A percentile compares a stretch with the other conserved stretches of the same genome.
These are phyloP conservation scores for Sphecodes monilicornis DNA, from an alignment of 2,888 invertebrate species.

Conservation along the genomic window DNA sequence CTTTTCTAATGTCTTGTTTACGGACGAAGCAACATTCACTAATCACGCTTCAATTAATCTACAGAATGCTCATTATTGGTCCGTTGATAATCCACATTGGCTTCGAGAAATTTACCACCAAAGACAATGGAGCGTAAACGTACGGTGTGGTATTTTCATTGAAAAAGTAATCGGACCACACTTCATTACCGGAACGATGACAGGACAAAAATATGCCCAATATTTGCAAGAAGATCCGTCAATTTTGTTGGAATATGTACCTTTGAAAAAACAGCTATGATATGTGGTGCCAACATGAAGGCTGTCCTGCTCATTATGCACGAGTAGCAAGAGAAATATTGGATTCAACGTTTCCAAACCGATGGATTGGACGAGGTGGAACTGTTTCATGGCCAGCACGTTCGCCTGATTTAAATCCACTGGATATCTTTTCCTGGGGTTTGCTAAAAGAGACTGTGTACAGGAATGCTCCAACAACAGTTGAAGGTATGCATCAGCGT, in stretches of 20 bases:
- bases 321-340: conserved; percentile 9
- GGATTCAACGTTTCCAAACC: conserved; percentile 25
- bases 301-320: conserved; percentile 11
- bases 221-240: conserved; percentile 20
- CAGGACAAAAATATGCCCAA: background rate
- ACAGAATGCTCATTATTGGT: no score
- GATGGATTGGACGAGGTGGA: conserved; percentile 23
- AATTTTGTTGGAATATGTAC: conserved; percentile 21
- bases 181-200: background rate
- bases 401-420: no score
- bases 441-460: conserved; percentile 28
- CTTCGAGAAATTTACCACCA: no score
- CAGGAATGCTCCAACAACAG: conserved; percentile 18
- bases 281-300: conserved; percentile 16
- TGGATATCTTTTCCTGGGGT: conserved; percentile 30
- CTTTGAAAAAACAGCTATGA: conserved; percentile 14
- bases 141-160: no score
- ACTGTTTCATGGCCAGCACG: no score
- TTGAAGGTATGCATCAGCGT: conserved; percentile 3
- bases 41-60: no score
- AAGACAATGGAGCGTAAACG: no score
- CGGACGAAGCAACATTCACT: no score
- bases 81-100: no score
- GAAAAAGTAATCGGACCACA: no score
- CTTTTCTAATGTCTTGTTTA: no score